Conservation (phyloP, 1,140 invertebrate genomes). For the Papilio polyxenes region DNA sequence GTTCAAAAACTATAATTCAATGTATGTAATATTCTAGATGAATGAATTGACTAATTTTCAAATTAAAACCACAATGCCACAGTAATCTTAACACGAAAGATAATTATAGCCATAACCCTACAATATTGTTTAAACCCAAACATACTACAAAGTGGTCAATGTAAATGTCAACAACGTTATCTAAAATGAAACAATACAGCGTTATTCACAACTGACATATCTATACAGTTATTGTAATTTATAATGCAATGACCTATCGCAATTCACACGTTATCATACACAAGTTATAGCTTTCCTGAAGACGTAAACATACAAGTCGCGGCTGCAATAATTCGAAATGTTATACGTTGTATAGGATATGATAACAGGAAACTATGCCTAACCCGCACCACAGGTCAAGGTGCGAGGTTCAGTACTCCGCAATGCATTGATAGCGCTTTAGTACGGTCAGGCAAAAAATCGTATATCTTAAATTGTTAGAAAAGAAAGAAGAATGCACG, state of each 20-base stretch:
- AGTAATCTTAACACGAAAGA: background rate
- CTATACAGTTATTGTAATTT: slow-evolving; percentile 25
- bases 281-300: slow-evolving; percentile 38
- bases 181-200: slow-evolving; percentile 21
- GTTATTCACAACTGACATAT: slow-evolving; percentile 1
- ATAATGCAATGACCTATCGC: slow-evolving; percentile 43
- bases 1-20: too few species aligned
- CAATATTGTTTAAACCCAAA: background rate
- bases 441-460: slow-evolving; percentile 47
- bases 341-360: slow-evolving; percentile 34
- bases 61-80: background rate
- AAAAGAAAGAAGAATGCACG: too few species aligned
- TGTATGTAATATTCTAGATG: too few species aligned
- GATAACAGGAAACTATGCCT: slow-evolving; percentile 44
- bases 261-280: slow-evolving; percentile 39
- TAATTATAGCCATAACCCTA: background rate
- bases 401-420: slow-evolving; percentile 52
- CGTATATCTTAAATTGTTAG: background rate
- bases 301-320: slow-evolving; percentile 35
- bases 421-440: slow-evolving; percentile 52
- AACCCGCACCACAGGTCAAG: slow-evolving; percentile 52
- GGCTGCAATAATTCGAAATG: slow-evolving; percentile 25
- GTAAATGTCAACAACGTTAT: slow-evolving; percentile 15
- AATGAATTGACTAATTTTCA: too few species aligned
- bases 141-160: slow-evolving; percentile 8